These are phyloP conservation scores for Biston stratarius DNA, from an alignment of 2,888 invertebrate genomes.

Conservation along the genomic window DNA sequence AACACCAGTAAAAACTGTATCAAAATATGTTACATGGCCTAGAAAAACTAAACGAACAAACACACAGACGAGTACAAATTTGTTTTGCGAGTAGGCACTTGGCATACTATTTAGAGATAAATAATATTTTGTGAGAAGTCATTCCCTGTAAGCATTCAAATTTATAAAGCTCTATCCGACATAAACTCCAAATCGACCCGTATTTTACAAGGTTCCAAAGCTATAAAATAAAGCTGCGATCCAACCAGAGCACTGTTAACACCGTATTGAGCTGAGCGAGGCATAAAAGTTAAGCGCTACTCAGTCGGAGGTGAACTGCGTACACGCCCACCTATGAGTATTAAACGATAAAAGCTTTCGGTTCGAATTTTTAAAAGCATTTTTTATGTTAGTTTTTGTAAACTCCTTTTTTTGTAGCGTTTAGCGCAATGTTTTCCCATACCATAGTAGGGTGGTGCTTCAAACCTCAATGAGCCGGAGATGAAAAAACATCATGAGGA, in stretches of 20 bases:
- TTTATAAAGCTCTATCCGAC: not conserved
- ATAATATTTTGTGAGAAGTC: not conserved
- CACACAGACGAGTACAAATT: too few relatives aligned
- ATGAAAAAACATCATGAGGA: too few relatives aligned
- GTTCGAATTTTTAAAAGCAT: too few relatives aligned
- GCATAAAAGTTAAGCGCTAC: slow-evolving; percentile 26
- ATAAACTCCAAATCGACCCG: slow-evolving; percentile 8
- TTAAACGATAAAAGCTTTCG: slow-evolving; percentile 6
- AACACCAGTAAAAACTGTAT: too few relatives aligned
- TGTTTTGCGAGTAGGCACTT: too few relatives aligned
- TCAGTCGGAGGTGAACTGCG: not conserved
- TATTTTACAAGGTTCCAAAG: slow-evolving; percentile 14
- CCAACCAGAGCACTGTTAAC: slow-evolving; percentile 16
- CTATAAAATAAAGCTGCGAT: slow-evolving; percentile 23
- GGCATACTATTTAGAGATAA: not conserved
- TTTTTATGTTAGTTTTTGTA: too few relatives aligned
- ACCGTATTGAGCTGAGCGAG: slow-evolving; percentile 23
- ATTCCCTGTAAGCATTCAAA: not conserved
- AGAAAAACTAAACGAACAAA: too few relatives aligned
- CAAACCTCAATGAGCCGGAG: too few relatives aligned
- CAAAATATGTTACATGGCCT: too few relatives aligned
- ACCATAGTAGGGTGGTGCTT: too few relatives aligned
- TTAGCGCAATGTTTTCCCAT: too few relatives aligned
- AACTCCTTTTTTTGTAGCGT: too few relatives aligned
- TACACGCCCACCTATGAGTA: not conserved